These are phyloP conservation scores for Glyptemys insculpta DNA, from an alignment of 2,797 vertebrate genomes.

Conservation along the genomic window DNA sequence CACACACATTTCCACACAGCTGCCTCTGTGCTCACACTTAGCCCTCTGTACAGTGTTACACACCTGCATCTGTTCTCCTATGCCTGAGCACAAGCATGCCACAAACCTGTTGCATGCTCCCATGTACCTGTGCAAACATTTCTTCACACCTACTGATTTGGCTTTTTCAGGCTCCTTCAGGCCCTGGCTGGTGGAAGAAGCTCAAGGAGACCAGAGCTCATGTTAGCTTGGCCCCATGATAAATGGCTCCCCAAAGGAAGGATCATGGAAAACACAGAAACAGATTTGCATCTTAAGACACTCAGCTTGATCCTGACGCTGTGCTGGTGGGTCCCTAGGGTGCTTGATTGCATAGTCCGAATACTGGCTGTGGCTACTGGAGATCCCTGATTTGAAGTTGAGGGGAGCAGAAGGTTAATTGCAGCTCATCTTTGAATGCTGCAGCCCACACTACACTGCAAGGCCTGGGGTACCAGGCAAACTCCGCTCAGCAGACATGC, in stretches of 20 bases:
- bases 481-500: not conserved
- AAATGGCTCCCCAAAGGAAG: not conserved
- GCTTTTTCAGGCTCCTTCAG: not conserved
- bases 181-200: not conserved
- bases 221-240: not conserved
- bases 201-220: not conserved
- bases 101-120: not conserved
- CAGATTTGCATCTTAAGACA: not conserved
- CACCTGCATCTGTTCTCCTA: not conserved
- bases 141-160: not conserved
- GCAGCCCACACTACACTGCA: no score
- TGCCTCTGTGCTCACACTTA: not conserved
- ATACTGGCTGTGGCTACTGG: not conserved
- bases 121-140: not conserved
- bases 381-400: not conserved
- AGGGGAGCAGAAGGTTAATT: not conserved
- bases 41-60: not conserved
- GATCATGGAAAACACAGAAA: not conserved
- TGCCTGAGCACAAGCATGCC: not conserved
- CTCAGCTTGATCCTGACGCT: not conserved
- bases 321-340: not conserved
- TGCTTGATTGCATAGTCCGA: not conserved
- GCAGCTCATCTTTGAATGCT: not conserved
- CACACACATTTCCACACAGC: not conserved
- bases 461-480: not conserved